Evolutionary conservation across 2,888 invertebrate species (phyloP).

Genomic region (Capitulum mitella): DNA sequence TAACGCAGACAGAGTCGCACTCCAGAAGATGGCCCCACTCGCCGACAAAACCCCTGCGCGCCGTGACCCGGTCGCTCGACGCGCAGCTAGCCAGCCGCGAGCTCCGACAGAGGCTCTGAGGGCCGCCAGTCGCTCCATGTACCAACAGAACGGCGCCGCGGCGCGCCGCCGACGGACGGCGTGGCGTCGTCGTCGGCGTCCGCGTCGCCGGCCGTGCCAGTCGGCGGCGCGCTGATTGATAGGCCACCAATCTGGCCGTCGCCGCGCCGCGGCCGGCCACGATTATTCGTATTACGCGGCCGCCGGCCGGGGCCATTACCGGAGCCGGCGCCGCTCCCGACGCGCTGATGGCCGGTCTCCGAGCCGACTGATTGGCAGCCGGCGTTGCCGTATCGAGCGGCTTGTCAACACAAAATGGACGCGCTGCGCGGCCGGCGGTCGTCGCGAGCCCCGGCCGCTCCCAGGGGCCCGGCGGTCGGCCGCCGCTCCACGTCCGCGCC

Average conservation of each 20-base stretch:
- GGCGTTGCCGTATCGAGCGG: background rate
- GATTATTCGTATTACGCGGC: background rate
- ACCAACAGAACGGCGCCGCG: no score
- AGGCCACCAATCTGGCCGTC: conserved; percentile 11
- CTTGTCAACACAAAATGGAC: conserved; percentile 17
- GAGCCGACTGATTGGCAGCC: background rate
- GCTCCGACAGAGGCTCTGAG: no score
- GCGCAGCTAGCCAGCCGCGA: no score
- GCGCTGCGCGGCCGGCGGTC: background rate
- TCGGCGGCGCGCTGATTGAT: background rate
- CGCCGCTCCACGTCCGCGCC: no score
- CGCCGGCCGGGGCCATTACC: background rate
- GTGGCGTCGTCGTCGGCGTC: no score
- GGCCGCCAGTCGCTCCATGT: no score
- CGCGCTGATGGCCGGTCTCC: background rate
- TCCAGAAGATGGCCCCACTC: no score
- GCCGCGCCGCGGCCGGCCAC: background rate
- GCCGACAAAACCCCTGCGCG: no score
- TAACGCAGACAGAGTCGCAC: no score
- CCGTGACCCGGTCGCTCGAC: no score
- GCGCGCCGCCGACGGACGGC: no score
- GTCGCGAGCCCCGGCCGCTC: background rate
- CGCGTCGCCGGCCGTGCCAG: background rate
- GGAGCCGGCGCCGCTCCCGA: background rate
- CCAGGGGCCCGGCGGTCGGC: background rate